Base-by-base conservation (phyloP, 2,113 vertebrate species). In the Daphoenositta chrysoptera region DNA sequence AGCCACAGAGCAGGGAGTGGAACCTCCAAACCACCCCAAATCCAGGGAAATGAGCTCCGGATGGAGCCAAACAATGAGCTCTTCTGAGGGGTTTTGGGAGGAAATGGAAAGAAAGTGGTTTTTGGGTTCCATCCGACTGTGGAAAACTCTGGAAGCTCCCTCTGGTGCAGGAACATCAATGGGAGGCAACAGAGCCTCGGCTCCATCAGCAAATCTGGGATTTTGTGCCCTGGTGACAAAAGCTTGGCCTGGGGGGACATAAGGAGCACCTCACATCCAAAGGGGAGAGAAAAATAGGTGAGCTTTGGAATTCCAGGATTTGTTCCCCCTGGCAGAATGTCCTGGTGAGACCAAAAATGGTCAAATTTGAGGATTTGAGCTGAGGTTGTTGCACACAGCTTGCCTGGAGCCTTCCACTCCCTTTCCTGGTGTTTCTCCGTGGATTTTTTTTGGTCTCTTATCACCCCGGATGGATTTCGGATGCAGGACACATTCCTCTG, bases 11-110 rank as follows among this genome's bases (percentile, higher is more conserved):
- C 8, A 39, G 31, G 54, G 11, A 51, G 54, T 45, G 86, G 83
- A 84, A 72, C 6, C 50, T 61, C 86, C 93, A 95, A 91, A 85
- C 58, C 77, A 64, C 80, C 76, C 94, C 86, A 95, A 89, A 84
- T 92, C 86, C 86, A 51, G 81, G 86, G 70, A 54, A 95, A 93
- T 33, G 77, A 95, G 93, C 73, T 53, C 87, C 37, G 60, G 47
- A 17, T 42, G 78, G 87, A 69, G 24, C 70, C 84, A 87, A 82
- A 79, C 78, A 57, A 65, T 9, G 69, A 89, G 87, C 69, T 92
- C 87, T 39, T 57, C 66, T n/a, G 51, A 45, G 77, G 65, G 28
- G 7, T 44, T 71, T 58, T 53, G 83, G n/a, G 45, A 81, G 94
- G 48, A 73, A 56, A 47, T 47, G 42, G 50, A 20, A 89, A 83